phyloP scores from a whole-genome alignment of 1,140 invertebrate genomes.

The Dendroctonus valens region DNA sequence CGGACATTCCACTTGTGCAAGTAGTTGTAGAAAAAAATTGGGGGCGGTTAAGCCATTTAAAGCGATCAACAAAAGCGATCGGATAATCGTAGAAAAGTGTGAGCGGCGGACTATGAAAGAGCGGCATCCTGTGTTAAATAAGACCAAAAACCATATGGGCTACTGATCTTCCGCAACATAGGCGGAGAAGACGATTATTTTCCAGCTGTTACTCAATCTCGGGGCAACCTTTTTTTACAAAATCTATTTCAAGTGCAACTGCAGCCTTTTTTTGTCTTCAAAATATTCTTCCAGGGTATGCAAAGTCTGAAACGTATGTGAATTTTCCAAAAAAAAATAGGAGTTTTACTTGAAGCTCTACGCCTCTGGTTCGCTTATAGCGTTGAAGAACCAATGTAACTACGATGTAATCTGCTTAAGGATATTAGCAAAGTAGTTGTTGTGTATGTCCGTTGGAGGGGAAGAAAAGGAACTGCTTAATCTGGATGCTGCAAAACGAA shows the following conservation, averaged over 20 bases:
- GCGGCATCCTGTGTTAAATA: constrained; percentile 32
- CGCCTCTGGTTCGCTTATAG: constrained; percentile 14
- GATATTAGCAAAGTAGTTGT: constrained; percentile 39
- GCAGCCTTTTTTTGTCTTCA: too few species aligned
- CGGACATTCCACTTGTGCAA: constrained; percentile 35
- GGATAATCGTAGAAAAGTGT: constrained; percentile 33
- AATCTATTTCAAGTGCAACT: too few species aligned
- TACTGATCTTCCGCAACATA: constrained; percentile 9
- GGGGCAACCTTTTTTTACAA: too few species aligned
- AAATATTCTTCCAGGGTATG: too few species aligned
- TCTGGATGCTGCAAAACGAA: constrained; percentile 35
- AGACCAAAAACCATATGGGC: constrained; percentile 30
- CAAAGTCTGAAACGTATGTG: too few species aligned
- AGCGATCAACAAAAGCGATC: constrained; percentile 33
- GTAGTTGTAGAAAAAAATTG: constrained; percentile 27
- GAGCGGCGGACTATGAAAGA: constrained; percentile 33
- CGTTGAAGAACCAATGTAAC: constrained; percentile 30
- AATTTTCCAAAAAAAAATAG: too few species aligned
- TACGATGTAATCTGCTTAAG: constrained; percentile 40
- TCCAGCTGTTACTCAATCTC: too few species aligned
- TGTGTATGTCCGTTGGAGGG: constrained; percentile 35
- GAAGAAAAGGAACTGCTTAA: constrained; percentile 38
- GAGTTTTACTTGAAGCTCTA: neutral
- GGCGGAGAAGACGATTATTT: constrained; percentile 5
- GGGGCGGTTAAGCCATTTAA: constrained; percentile 36